These are phyloP conservation scores for Anagyrus pseudococci DNA, from an alignment of 2,888 invertebrate species.

Conservation along the genomic window DNA sequence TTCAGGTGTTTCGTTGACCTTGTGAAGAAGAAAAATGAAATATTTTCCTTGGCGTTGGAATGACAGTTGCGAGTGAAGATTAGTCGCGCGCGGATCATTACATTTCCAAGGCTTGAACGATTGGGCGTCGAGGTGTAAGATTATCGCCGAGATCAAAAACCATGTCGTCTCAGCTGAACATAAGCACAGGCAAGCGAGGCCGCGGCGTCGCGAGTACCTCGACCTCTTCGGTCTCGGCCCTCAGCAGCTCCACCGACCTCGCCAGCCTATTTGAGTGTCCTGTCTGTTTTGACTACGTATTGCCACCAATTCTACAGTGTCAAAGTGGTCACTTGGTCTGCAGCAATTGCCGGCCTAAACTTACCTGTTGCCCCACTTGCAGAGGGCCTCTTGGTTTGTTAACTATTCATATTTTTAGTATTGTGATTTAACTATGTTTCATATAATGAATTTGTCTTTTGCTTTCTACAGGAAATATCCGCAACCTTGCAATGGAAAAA, in stretches of 20 bases:
- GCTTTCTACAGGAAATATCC: slow-evolving; percentile 79
- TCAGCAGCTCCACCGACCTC: slow-evolving; percentile 82
- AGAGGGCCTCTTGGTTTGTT: slow-evolving; percentile 78
- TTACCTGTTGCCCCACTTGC: slow-evolving; percentile 97
- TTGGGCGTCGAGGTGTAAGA: not conserved
- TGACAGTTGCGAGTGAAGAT: not conserved
- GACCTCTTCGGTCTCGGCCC: slow-evolving; percentile 67
- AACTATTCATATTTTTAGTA: not conserved
- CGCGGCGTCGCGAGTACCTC: slow-evolving; percentile 59
- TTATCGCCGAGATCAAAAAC: slow-evolving; percentile 6
- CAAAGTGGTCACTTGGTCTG: slow-evolving; percentile 99
- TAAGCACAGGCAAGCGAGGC: slow-evolving; percentile 58
- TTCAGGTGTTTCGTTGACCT: too few relatives aligned
- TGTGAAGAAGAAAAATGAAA: not conserved
- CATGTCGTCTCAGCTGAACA: slow-evolving; percentile 54
- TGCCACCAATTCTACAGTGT: slow-evolving; percentile 98
- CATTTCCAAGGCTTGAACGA: not conserved
- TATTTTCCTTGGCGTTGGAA: not conserved
- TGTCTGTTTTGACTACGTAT: slow-evolving; percentile 98
- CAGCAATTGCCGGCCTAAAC: slow-evolving; percentile 94
- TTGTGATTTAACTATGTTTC: not conserved
- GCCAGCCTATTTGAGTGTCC: slow-evolving; percentile 94
- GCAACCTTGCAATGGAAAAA: slow-evolving; percentile 99
- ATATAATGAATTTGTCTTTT: not conserved
- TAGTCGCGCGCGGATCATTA: not conserved